phyloP scores from a whole-genome alignment of 1,140 invertebrate species.

The Saccostrea glomerata region DNA sequence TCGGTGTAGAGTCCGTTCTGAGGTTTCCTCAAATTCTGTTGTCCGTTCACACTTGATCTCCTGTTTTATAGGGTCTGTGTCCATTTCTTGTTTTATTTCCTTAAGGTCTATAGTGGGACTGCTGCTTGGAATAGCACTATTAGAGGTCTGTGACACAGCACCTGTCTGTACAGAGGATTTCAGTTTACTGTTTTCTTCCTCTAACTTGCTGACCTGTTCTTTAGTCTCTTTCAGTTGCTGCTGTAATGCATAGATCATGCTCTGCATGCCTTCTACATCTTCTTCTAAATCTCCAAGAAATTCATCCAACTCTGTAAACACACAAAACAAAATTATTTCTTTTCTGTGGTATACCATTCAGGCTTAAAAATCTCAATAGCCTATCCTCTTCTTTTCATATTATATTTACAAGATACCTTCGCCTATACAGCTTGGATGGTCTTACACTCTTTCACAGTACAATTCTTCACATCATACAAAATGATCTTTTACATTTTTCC shows the following conservation, averaged over 20 bases:
- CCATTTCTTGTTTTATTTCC: conserved; percentile 37
- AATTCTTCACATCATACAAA: no score
- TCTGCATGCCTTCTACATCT: conserved; percentile 98
- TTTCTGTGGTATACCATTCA: background rate
- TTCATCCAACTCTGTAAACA: conserved; percentile 92
- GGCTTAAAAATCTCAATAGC: background rate
- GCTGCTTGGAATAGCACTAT: conserved; percentile 41
- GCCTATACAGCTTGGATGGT: no score
- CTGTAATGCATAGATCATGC: conserved; percentile 95
- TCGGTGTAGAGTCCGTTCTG: conserved; percentile 17
- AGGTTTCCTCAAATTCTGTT: conserved; percentile 41
- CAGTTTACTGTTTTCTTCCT: conserved; percentile 68
- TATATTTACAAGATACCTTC: no score
- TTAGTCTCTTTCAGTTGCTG: conserved; percentile 86
- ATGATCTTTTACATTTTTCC: no score
- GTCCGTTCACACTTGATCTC: conserved; percentile 44
- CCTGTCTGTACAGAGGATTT: conserved; percentile 27
- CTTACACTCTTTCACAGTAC: no score
- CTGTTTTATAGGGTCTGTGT: conserved; percentile 31
- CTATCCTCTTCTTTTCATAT: no score
- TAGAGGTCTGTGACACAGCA: background rate
- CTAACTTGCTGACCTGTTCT: conserved; percentile 69
- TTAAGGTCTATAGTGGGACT: conserved; percentile 29
- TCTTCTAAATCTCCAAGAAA: conserved; percentile 97
- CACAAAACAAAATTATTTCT: conserved; percentile 40